Evolutionary conservation across 37 sponge, comb jelly and placozoan species (phyloP), one percentile per base, ranked within the genome.

Genomic region (Cliona cf. orientalis): DNA sequence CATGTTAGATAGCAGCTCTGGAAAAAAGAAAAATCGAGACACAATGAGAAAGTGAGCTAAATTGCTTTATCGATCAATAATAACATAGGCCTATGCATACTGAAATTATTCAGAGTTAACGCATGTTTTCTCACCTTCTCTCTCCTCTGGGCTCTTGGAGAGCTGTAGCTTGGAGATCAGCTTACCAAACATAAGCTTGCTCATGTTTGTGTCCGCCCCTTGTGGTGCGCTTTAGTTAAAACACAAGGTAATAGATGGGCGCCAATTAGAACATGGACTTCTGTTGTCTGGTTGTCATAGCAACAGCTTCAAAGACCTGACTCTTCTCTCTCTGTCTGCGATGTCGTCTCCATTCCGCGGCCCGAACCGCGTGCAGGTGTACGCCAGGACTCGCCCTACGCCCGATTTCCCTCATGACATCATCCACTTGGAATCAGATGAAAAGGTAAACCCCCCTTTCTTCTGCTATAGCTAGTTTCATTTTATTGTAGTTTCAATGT

Each of bases 331-430:
- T n/a, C n/a, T n/a, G n/a, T n/a, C n/a, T n/a, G n/a, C n/a, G 67
- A 31, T 66, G 2, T 36, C 67, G 35, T 36, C 21, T 66, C 5
- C 34, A 31, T n/a, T 31, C 60, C 5, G 5, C 60, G 60, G 60
- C 28, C 60, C 14, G 29, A 32, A 61, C 62, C 11, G 62, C 28
- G 82, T 95, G 40, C 74, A 74, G 7, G 97, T 98, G 11, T 82
- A 89, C 6, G 89, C 84, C 39, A 78, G 99, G n/a, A 85, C 89
- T 0, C 77, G 83, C 53, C 99, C 99, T 23, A 96, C 99, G 0
- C 56, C 75, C 9, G 67, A 79, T 3, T 98, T 98, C 46, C 96
- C 99, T n/a, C 78, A 83, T 31, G 87, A 93, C 6, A 31, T 88
- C 21, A 91, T 97, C 17, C 62, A 88, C 40, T 46, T 96, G 34